A percentile compares a stretch with the other conserved stretches of the same genome.
These are phyloP conservation scores for Heliconius erato DNA, from an alignment of 2,888 invertebrate genomes.

Conservation along the genomic window DNA sequence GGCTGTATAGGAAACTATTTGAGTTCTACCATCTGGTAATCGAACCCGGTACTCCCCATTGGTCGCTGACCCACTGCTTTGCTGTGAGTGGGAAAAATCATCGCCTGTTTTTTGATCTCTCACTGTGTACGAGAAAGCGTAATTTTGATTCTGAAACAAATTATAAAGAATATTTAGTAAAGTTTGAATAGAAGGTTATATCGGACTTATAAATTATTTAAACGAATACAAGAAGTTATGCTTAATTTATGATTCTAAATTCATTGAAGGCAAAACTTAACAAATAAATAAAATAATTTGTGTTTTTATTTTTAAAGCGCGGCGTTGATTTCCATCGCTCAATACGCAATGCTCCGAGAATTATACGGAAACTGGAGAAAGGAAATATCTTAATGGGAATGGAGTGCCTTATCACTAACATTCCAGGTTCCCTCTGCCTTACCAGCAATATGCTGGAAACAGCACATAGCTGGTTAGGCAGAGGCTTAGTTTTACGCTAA, in stretches of 20 bases:
- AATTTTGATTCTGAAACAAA: constrained; percentile 79
- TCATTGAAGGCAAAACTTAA: too few species aligned
- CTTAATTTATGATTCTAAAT: too few species aligned
- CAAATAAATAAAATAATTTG: too few species aligned
- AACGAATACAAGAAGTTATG: too few species aligned
- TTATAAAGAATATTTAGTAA: not conserved
- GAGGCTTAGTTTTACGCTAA: too few species aligned
- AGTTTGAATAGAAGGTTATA: too few species aligned
- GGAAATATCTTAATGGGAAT: not conserved
- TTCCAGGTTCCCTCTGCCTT: too few species aligned
- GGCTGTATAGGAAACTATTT: constrained; percentile 88
- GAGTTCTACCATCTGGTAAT: constrained; percentile 88
- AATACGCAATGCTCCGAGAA: not conserved
- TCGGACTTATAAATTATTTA: too few species aligned
- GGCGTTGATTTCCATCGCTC: not conserved
- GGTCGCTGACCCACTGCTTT: constrained; percentile 87
- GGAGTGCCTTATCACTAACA: too few species aligned
- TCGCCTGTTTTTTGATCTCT: constrained; percentile 87
- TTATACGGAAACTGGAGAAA: not conserved
- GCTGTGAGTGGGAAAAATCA: constrained; percentile 89
- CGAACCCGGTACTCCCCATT: constrained; percentile 89
- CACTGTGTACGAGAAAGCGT: constrained; percentile 89
- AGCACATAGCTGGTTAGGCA: too few species aligned
- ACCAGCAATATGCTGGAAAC: too few species aligned
- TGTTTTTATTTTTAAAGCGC: not conserved